Evolutionary conservation across 2,888 invertebrate genomes (phyloP), one percentile per base, ranked within the genome.

Genomic region (Troides aeacus): DNA sequence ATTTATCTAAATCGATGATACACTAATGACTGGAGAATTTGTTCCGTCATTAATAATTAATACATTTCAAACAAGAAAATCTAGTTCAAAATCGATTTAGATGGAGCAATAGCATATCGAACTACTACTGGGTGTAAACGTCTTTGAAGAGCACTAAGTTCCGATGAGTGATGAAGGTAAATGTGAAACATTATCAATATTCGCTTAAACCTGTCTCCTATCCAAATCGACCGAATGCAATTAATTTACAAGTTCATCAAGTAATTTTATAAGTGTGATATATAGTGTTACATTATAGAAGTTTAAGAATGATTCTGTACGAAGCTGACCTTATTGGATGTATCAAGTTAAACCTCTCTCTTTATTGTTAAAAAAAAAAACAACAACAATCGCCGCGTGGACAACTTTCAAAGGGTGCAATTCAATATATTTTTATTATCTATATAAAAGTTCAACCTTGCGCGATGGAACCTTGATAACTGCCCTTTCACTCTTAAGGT

Each of bases 361-460:
- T 65, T 58, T 66, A 23, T 30, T 30, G 30, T 30, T 17, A 24
- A 66, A 24, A 23, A 3, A 23, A 65, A 56, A 69, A 57, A 69
- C 57, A 62, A 56, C 17, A 12, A 39, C 39, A 10, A n/a, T 17
- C n/a, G 24, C 12, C 50, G 24, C 7, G 23, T 53, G n/a, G 39
- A 53, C 69, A 67, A 67, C 66, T 73, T 71, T 73, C 71, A 62
- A 68, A 63, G 68, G 61, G 68, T 66, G 67, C 67, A 15, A 68
- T 66, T 64, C 53, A 39, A 67, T 53, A 70, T 70, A 66, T 46
- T 67, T 68, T 70, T 65, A 65, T 68, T 71, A 61, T 68, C 62
- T 70, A 67, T 66, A 73, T 71, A 70, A 72, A 69, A 71, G 59
- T 67, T 62, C 66, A 30, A 71, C 73, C 73, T 72, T 72, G 73